phyloP scores from a whole-genome alignment of 2,113 vertebrate genomes.

The Nothobranchius kuhntae region DNA sequence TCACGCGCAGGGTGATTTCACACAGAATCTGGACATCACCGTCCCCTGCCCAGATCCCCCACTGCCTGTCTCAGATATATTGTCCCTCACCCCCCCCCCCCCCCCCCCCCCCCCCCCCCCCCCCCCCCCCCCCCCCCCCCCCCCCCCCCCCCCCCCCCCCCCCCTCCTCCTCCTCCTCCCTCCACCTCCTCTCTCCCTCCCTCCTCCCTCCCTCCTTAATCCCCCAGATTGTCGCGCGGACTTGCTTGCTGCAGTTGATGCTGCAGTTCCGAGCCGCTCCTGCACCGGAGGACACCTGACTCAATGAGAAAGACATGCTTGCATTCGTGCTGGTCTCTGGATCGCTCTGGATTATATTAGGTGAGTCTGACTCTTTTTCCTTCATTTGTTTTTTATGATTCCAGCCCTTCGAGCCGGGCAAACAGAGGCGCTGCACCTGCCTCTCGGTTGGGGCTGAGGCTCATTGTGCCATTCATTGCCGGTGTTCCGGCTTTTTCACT shows the following conservation, averaged over 20 bases:
- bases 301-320: constrained; percentile 82
- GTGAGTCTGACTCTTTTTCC: constrained; percentile 60
- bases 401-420: background rate
- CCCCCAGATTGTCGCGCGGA: constrained; percentile 68
- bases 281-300: constrained; percentile 65
- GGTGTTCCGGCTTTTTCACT: constrained; percentile 51
- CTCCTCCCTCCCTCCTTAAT: constrained; percentile 54
- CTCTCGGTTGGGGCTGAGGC: constrained; percentile 11
- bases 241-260: constrained; percentile 74
- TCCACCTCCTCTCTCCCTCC: background rate
- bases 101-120: background rate
- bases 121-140: background rate
- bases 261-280: constrained; percentile 71
- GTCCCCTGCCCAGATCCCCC: constrained; percentile 40
- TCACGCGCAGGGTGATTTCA: constrained; percentile 2
- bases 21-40: constrained; percentile 31
- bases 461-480: constrained; percentile 40
- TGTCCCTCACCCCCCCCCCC: constrained; percentile 14
- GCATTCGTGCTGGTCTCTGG: constrained; percentile 82
- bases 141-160: background rate
- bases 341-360: constrained; percentile 82
- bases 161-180: background rate
- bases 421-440: constrained; percentile 32
- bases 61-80: constrained; percentile 46
- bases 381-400: background rate